phyloP scores from a whole-genome alignment of 2,797 vertebrate species.

The Cercopithecus hamlyni region DNA sequence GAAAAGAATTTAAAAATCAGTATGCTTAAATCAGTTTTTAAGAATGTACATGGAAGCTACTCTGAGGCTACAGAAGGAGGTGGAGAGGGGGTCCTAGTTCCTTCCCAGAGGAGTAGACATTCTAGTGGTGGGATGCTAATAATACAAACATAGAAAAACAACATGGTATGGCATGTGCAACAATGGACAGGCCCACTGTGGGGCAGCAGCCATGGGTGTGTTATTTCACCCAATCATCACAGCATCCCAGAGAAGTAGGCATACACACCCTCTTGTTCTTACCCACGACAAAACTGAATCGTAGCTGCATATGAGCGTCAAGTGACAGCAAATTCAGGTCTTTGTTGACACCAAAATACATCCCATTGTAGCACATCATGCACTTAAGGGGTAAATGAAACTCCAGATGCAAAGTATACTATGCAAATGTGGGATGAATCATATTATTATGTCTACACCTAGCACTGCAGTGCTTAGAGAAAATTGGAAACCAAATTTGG shows the following conservation, averaged over 20 bases:
- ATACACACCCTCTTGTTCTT: neutral
- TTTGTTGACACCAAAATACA: neutral
- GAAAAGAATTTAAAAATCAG: neutral
- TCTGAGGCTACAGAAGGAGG: neutral
- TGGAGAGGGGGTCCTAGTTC: neutral
- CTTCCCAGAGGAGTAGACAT: neutral
- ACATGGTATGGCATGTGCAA: neutral
- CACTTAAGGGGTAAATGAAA: too few relatives aligned
- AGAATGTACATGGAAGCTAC: neutral
- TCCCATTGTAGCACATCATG: accelerated
- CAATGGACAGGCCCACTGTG: neutral
- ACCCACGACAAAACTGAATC: neutral
- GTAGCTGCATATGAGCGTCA: neutral
- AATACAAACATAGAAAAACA: neutral
- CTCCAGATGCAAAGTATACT: neutral
- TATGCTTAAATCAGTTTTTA: neutral
- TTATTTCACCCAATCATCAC: too few relatives aligned
- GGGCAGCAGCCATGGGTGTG: accelerated
- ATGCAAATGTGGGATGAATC: neutral
- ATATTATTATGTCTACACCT: neutral
- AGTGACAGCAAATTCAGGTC: neutral
- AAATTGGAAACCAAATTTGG: constrained; percentile 24
- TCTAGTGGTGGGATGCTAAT: neutral
- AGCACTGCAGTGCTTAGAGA: neutral
- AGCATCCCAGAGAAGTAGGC: neutral